These are phyloP conservation scores for Perdita meconis DNA, from an alignment of 2,888 invertebrate genomes.

Conservation along the genomic window DNA sequence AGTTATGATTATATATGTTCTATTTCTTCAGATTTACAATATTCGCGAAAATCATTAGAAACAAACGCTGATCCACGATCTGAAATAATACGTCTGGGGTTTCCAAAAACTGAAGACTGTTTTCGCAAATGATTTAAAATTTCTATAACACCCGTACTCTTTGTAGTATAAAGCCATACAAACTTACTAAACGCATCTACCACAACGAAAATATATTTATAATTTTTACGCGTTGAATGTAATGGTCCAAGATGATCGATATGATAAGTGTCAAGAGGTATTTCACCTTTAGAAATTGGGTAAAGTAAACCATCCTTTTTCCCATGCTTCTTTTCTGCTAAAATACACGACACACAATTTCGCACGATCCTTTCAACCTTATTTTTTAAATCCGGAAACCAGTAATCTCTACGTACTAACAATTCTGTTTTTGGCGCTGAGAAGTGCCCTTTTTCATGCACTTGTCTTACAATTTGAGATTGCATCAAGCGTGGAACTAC, in stretches of 20 bases:
- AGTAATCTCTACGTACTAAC: not conserved
- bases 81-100: constrained; percentile 7
- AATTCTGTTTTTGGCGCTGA: not conserved
- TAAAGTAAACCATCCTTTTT: not conserved
- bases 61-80: constrained; percentile 3
- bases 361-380: constrained; percentile 1
- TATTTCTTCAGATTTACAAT: constrained; percentile 7
- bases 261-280: constrained; percentile 1
- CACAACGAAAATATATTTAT: not conserved
- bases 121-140: not conserved
- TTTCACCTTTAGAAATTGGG: not conserved
- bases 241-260: constrained; percentile 15
- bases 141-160: not conserved
- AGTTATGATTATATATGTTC: not conserved
- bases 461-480: not conserved
- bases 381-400: constrained; percentile 6
- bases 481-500: constrained; percentile 7
- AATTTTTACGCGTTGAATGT: too few relatives aligned
- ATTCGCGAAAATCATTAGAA: not conserved
- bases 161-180: constrained; percentile 11
- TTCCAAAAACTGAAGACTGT: not conserved
- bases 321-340: constrained; percentile 3
- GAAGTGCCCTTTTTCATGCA: constrained; percentile 5
- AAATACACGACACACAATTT: not conserved
- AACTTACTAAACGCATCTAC: constrained; percentile 22